phyloP scores from a whole-genome alignment of 2,797 vertebrate genomes.

The Potorous gilbertii region DNA sequence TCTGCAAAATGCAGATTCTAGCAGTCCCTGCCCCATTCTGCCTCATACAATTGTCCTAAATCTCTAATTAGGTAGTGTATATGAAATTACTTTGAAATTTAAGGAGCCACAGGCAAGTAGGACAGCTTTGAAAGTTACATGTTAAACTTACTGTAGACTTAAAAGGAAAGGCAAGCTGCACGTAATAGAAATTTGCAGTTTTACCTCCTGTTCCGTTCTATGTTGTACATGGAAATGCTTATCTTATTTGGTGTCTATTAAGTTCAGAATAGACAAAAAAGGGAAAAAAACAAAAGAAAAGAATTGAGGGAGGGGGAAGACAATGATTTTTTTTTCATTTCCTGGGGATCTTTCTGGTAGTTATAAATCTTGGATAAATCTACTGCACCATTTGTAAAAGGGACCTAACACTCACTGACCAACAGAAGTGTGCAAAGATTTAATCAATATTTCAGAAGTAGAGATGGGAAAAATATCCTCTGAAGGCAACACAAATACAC shows the following conservation, averaged over 20 bases:
- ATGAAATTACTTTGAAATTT: constrained; percentile 5
- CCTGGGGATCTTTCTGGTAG: not conserved
- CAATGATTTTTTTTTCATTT: not conserved
- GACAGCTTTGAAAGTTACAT: not conserved
- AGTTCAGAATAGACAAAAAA: not conserved
- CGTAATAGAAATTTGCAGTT: not conserved
- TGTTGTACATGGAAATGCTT: not conserved
- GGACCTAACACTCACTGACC: not conserved
- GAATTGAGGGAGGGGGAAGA: too few species aligned
- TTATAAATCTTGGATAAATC: not conserved
- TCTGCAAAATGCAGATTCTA: not conserved
- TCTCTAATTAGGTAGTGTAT: not conserved
- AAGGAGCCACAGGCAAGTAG: not conserved
- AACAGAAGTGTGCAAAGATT: not conserved
- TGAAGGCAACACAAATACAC: not conserved
- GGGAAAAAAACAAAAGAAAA: not conserved
- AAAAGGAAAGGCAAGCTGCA: not conserved
- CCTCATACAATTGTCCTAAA: not conserved
- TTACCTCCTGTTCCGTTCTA: not conserved
- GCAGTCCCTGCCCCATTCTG: not conserved
- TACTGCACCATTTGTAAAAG: not conserved
- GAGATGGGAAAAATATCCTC: not conserved
- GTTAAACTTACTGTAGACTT: not conserved
- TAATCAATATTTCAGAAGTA: not conserved
- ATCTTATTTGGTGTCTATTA: not conserved